A percentile compares a stretch with the other conserved stretches of the same genome.
Evolutionary conservation across 2,113 vertebrate species (phyloP).

Genomic region (Fulmarus glacialis): DNA sequence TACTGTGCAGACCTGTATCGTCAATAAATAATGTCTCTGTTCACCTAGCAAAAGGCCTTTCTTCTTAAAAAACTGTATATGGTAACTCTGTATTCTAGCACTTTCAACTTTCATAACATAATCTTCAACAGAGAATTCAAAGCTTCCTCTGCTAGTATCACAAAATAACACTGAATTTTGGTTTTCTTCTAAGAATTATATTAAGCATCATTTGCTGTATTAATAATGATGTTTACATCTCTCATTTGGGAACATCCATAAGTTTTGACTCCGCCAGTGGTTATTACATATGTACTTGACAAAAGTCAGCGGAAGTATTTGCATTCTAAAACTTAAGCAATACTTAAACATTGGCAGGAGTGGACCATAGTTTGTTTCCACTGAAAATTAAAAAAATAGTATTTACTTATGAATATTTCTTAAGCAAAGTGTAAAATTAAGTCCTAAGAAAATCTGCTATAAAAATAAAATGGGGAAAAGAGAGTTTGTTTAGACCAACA

Average conservation of each 20-base stretch:
- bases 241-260: neutral
- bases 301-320: neutral
- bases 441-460: neutral
- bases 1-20: neutral
- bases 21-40: constrained; percentile 26
- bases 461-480: neutral
- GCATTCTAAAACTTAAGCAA: neutral
- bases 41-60: constrained; percentile 1
- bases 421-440: neutral
- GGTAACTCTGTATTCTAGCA: neutral
- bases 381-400: neutral
- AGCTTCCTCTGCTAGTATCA: neutral
- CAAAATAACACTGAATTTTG: neutral
- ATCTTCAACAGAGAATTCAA: neutral
- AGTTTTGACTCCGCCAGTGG: neutral
- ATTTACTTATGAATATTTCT: neutral
- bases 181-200: neutral
- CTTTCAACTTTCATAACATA: neutral
- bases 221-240: neutral
- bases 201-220: neutral
- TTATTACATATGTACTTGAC: neutral
- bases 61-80: neutral
- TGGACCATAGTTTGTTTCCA: neutral
- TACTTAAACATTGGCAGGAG: neutral
- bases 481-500: neutral